phyloP scores from a whole-genome alignment of 2,888 invertebrate species.

The Orthosia incerta region DNA sequence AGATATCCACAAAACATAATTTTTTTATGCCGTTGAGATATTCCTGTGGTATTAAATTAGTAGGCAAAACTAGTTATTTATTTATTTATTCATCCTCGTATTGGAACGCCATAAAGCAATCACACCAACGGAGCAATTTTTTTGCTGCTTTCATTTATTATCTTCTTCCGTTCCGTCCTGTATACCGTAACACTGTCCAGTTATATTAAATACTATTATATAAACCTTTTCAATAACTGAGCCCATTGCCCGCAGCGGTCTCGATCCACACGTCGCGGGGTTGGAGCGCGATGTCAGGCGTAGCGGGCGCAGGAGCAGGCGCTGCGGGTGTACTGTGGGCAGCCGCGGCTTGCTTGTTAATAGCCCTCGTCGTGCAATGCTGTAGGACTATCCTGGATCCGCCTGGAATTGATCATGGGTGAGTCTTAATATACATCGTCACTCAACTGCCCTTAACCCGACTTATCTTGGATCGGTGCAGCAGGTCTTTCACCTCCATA shows the following conservation, averaged over 20 bases:
- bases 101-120: too few relatives aligned
- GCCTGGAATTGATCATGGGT: constrained; percentile 79
- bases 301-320: constrained; percentile 80
- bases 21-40: too few relatives aligned
- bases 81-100: too few relatives aligned
- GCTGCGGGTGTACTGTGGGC: constrained; percentile 89
- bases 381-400: constrained; percentile 88
- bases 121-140: too few relatives aligned
- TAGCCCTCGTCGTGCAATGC: constrained; percentile 90
- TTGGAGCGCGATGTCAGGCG: constrained; percentile 80
- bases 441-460: not conserved
- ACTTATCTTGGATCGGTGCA: not conserved
- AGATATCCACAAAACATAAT: too few relatives aligned
- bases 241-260: constrained; percentile 82
- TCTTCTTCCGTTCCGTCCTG: not conserved
- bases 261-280: constrained; percentile 92
- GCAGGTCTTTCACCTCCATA: too few relatives aligned
- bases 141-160: too few relatives aligned
- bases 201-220: not conserved
- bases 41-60: too few relatives aligned
- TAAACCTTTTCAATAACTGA: constrained; percentile 11
- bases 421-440: constrained; percentile 11
- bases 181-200: not conserved
- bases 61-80: too few relatives aligned
- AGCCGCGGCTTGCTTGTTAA: constrained; percentile 89